Evolutionary conservation across 2,113 vertebrate species (phyloP).

Genomic region (Hypocryptadius cinnamomeus): DNA sequence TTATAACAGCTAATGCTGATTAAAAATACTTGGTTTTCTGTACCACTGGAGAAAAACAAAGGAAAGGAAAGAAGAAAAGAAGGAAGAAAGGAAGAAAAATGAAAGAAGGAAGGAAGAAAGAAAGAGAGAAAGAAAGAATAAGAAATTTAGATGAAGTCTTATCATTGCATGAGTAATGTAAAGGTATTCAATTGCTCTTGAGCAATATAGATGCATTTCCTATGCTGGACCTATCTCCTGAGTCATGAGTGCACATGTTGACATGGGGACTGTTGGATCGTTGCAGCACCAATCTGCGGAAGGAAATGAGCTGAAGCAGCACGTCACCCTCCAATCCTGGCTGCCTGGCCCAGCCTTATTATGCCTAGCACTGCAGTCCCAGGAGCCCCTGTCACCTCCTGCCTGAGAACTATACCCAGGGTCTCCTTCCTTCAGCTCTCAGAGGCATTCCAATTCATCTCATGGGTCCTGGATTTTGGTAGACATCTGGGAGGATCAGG

Average conservation of each 20-base stretch:
- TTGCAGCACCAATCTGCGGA: not conserved
- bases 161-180: not conserved
- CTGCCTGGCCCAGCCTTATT: not conserved
- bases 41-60: not conserved
- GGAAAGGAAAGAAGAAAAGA: not conserved
- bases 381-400: not conserved
- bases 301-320: not conserved
- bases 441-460: not conserved
- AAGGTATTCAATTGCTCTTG: not conserved
- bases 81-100: fast-evolving
- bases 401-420: not conserved
- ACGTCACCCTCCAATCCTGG: not conserved
- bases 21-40: not conserved
- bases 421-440: not conserved
- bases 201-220: not conserved
- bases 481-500: not conserved
- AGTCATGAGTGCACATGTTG: not conserved
- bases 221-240: not conserved
- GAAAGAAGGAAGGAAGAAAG: fast-evolving
- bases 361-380: not conserved
- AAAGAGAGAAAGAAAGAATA: not conserved
- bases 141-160: not conserved
- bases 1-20: not conserved
- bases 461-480: not conserved
- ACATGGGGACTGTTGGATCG: not conserved